phyloP scores from a whole-genome alignment of 2,113 vertebrate species.

The Phocoena sinus region DNA sequence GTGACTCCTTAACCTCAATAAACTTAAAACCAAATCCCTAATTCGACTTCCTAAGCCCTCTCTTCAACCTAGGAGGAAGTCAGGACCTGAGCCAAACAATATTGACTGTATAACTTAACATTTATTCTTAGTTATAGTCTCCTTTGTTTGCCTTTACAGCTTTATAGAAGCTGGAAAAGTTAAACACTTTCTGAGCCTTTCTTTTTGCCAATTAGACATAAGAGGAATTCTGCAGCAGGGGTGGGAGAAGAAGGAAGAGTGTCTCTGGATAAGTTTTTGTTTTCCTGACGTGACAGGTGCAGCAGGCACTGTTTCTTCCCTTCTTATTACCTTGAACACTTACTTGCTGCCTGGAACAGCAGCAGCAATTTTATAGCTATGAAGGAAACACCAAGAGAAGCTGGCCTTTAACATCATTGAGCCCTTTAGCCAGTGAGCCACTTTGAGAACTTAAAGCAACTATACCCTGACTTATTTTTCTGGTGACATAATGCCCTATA shows the following conservation, averaged over 20 bases:
- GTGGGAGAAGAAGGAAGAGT: background rate
- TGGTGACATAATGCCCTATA: background rate
- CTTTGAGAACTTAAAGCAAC: background rate
- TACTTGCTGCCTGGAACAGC: background rate
- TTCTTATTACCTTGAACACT: background rate
- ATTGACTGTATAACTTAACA: background rate
- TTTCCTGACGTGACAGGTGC: background rate
- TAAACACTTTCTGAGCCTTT: background rate
- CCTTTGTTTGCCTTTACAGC: slow-evolving; percentile 2
- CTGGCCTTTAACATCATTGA: background rate
- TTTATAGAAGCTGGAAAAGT: background rate
- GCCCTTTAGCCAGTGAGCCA: background rate
- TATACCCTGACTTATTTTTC: background rate
- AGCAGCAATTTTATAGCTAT: background rate
- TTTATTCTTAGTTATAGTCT: slow-evolving; percentile 18
- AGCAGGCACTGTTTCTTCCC: background rate
- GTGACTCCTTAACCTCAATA: background rate
- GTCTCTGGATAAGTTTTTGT: background rate
- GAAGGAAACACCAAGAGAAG: background rate
- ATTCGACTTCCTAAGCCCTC: background rate
- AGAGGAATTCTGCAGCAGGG: background rate
- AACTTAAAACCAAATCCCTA: background rate
- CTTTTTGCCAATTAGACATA: background rate
- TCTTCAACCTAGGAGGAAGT: background rate
- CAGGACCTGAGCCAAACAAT: background rate